Base-by-base conservation (phyloP, 2,888 invertebrate species). In the Melanchra persicariae region DNA sequence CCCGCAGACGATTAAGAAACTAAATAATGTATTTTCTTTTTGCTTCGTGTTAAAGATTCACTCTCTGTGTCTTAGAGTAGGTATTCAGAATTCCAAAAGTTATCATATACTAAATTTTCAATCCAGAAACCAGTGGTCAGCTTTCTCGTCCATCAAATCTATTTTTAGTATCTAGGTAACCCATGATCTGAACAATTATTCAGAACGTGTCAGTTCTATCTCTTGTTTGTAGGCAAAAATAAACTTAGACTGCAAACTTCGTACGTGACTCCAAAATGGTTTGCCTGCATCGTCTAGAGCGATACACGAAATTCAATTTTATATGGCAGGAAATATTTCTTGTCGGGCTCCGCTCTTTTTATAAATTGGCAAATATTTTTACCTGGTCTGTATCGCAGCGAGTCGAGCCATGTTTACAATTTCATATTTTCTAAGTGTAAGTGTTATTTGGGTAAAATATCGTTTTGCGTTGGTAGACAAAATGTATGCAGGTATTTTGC, bases 351-450 rank as follows among this genome's bases (percentile, higher is more conserved):
- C 8, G n/a, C 24, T 45, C 43, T 45, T 40, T 24, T 64, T 12
- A 63, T 37, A 58, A 58, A 43, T 58, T 49, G 51, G 37, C n/a
- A 22, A 65, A 68, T 45, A 80, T 43, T 65, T 60, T 79, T 58
- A 64, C 37, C 47, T 47, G 17, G 15, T 22, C 17, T 47, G 1
- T 45, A 15, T 37, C 8, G 9, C 1, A 26, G 1, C 30, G 24
- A 54, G 10, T 47, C 8, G 1, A 66, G 15, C 8, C 1, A 52
- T 45, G 1, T 70, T 52, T 54, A 52, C n/a, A 47, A 47, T 9
- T 47, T 70, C 30, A 57, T 76, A 9, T 61, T 49, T 57, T n/a
- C 3, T n/a, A 10, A 37, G 9, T 40, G 5, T 43, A n/a, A 30
- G 17, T 2, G 19, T 5, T 26, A 34, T 59, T 40, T 26, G 1